Evolutionary conservation across 1,140 invertebrate species (phyloP).

Genomic region (Grapholita molesta): DNA sequence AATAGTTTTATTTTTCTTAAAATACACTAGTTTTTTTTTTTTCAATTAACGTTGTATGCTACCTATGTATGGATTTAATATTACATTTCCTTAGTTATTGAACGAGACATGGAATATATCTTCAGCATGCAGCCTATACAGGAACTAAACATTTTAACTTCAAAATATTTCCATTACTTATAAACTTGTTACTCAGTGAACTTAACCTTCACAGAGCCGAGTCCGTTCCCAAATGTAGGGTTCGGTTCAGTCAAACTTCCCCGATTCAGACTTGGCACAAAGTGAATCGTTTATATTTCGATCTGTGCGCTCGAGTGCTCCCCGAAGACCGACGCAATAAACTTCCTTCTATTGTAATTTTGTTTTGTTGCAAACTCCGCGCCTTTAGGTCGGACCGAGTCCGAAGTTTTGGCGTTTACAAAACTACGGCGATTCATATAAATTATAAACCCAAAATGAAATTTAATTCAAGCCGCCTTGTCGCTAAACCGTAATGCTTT

Average conservation of each 20-base stretch:
- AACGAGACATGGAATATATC: too few relatives aligned
- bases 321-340: conserved; percentile 50
- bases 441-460: conserved; percentile 46
- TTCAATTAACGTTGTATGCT: too few relatives aligned
- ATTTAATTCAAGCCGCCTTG: conserved; percentile 37
- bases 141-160: neutral
- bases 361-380: conserved; percentile 56
- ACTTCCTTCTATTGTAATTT: conserved; percentile 62
- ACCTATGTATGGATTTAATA: too few relatives aligned
- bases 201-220: conserved; percentile 3
- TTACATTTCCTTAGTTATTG: too few relatives aligned
- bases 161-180: conserved; percentile 24
- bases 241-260: conserved; percentile 46
- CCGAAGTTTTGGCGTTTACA: conserved; percentile 48
- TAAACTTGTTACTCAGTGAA: conserved; percentile 8
- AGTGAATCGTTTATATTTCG: conserved; percentile 61
- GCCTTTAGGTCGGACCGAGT: conserved; percentile 36
- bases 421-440: conserved; percentile 41
- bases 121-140: neutral
- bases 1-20: too few relatives aligned
- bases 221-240: conserved; percentile 26
- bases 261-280: conserved; percentile 36
- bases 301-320: conserved; percentile 44
- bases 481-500: conserved; percentile 18
- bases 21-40: too few relatives aligned